Percentiles rank a stretch among this genome's conserved stretches.
Evolutionary conservation across 1,140 invertebrate genomes (phyloP).

Genomic region (Plutomurus gul): DNA sequence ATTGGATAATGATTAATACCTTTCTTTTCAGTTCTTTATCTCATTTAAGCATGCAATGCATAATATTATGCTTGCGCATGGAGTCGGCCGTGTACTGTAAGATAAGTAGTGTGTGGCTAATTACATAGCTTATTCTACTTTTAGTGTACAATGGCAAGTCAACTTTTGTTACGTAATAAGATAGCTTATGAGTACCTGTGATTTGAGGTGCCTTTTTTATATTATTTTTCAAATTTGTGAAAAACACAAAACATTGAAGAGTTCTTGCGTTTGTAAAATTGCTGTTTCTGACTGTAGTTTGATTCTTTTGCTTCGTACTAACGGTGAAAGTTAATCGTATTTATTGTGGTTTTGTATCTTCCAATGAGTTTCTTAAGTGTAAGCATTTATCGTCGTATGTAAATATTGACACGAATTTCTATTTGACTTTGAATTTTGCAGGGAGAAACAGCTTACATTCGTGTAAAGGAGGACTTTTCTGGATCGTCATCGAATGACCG

Average conservation of each 20-base stretch:
- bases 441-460: conserved; percentile 94
- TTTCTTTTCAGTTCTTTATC: background rate
- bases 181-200: too few species aligned
- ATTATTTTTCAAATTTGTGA: too few species aligned
- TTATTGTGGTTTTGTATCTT: background rate
- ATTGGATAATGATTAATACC: too few species aligned
- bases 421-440: conserved; percentile 62
- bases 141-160: background rate
- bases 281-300: too few species aligned
- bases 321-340: too few species aligned
- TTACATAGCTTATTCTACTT: background rate
- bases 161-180: background rate
- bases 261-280: too few species aligned
- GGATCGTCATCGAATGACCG: conserved; percentile 62
- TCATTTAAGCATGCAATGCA: background rate
- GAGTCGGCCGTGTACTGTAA: background rate
- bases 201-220: too few species aligned
- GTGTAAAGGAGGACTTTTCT: conserved; percentile 90
- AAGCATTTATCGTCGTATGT: too few species aligned
- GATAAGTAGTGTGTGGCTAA: background rate
- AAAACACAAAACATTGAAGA: too few species aligned
- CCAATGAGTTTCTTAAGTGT: background rate
- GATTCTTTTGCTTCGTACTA: too few species aligned
- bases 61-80: background rate
- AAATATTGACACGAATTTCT: too few species aligned